Percentiles rank a stretch among this genome's conserved stretches.
Evolutionary conservation across 2,888 invertebrate genomes (phyloP).

Genomic region (Drosophila ochracea): DNA sequence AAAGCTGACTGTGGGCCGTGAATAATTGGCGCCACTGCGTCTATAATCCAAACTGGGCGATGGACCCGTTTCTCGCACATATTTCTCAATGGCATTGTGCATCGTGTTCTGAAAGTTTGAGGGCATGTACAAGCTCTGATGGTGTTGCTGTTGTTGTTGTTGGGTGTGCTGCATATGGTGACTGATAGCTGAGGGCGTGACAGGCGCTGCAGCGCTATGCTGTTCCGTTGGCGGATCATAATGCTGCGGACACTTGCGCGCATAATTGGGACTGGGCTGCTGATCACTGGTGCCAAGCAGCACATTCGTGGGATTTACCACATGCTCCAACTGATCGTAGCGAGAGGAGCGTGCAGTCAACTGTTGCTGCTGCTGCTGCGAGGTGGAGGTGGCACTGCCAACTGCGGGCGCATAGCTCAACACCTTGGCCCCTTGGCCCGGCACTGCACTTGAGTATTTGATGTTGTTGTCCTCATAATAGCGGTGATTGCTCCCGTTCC

Average conservation of each 20-base stretch:
- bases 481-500: constrained; percentile 23
- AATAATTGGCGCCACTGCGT: constrained; percentile 5
- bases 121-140: constrained; percentile 80
- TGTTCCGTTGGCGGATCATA: constrained; percentile 71
- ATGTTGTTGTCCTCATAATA: constrained; percentile 57
- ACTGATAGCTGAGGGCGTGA: constrained; percentile 17
- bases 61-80: constrained; percentile 62
- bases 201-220: constrained; percentile 48
- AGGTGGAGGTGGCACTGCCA: constrained; percentile 30
- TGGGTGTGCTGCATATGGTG: constrained; percentile 5
- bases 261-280: constrained; percentile 82
- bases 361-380: constrained; percentile 6
- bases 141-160: constrained; percentile 41
- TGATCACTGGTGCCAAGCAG: constrained; percentile 69
- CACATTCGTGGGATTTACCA: constrained; percentile 79
- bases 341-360: constrained; percentile 17
- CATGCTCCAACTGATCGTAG: constrained; percentile 67
- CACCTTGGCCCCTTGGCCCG: constrained; percentile 26
- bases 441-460: constrained; percentile 50
- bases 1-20: constrained; percentile 23
- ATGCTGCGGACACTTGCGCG: constrained; percentile 79
- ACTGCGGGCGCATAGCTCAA: constrained; percentile 37
- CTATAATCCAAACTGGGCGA: constrained; percentile 67
- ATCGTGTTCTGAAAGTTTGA: constrained; percentile 77
- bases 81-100: constrained; percentile 72